Evolutionary conservation across 2,888 invertebrate species (phyloP), one percentile per base, ranked within the genome.

Genomic region (Pachymerium ferrugineum): DNA sequence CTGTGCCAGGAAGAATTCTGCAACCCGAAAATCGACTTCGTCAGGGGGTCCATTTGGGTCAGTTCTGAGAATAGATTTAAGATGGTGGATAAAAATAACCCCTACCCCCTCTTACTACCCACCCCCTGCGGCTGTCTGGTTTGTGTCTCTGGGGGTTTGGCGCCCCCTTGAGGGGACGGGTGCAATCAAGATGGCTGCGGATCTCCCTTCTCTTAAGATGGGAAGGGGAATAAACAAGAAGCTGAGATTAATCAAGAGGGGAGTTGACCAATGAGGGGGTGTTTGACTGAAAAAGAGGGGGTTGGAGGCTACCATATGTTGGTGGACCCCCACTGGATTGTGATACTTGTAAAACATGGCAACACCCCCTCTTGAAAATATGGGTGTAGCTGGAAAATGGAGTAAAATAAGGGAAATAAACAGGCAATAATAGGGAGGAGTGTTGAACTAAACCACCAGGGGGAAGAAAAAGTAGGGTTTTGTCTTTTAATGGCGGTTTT

Each of bases 61-160:
- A 54, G 47, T 54, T 54, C 47, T 54, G 47, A 54, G 47, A 54
- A 54, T 54, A 54, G 47, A n/a, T 54, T 22, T 54, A 54, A 54
- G 22, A 54, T 54, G 47, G 47, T 54, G 47, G 47, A 54, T 54
- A 54, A 54, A 54, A 54, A 54, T 54, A 54, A 54, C 3, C 47
- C 47, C 47, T n/a, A n/a, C n/a, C n/a, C 19, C 47, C 47, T 22
- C 47, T 54, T 22, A 54, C 47, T 54, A 54, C 6, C n/a, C 22
- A 54, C 47, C 47, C 47, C 47, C 47, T 54, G 47, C 47, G 47
- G 47, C 47, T 54, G 47, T 54, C 47, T 54, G 47, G 47, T 54
- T 54, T 54, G 47, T 54, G 47, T 54, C 47, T 54, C 47, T 54
- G 47, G 47, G 47, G 47, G 47, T 54, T 54, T 54, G 47, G 47